Evolutionary conservation across 2,797 vertebrate species (phyloP).

Genomic region (Pseudocheirus occidentalis): DNA sequence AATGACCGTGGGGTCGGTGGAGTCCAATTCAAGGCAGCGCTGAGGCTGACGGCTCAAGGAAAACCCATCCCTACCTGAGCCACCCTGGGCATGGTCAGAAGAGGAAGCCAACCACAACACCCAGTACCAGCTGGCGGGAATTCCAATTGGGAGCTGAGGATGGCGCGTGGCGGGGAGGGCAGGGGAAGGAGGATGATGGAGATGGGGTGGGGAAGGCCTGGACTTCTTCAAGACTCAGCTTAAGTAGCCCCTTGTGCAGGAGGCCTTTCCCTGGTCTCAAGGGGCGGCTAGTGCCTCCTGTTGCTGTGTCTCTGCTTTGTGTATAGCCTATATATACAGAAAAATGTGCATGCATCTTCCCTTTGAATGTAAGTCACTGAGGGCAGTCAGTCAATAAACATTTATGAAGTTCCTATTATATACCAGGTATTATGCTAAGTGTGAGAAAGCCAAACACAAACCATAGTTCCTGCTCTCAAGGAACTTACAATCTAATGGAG

Average conservation of each 20-base stretch:
- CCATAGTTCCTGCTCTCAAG: not conserved
- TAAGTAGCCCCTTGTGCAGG: not conserved
- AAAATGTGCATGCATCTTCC: not conserved
- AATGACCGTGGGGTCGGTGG: not conserved
- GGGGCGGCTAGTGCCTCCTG: not conserved
- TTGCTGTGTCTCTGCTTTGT: not conserved
- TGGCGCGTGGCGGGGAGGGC: not conserved
- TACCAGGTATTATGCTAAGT: not conserved
- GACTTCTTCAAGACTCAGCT: not conserved
- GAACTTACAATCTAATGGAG: not conserved
- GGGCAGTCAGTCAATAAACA: not conserved
- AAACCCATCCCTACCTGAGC: not conserved
- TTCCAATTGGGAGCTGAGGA: not conserved
- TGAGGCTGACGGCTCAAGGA: not conserved
- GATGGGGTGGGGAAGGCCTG: not conserved
- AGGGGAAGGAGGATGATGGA: not conserved
- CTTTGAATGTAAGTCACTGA: not conserved
- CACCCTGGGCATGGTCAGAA: not conserved
- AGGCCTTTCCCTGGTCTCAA: not conserved
- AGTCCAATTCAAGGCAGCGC: not conserved
- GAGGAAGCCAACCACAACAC: not conserved
- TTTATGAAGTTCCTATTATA: not conserved
- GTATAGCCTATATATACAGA: not conserved
- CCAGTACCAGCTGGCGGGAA: not conserved
- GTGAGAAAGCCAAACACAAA: too few species aligned